Percentiles rank a stretch among this genome's conserved stretches.
Conservation (phyloP, 2,113 vertebrate species). For the Brachyistius frenatus region DNA sequence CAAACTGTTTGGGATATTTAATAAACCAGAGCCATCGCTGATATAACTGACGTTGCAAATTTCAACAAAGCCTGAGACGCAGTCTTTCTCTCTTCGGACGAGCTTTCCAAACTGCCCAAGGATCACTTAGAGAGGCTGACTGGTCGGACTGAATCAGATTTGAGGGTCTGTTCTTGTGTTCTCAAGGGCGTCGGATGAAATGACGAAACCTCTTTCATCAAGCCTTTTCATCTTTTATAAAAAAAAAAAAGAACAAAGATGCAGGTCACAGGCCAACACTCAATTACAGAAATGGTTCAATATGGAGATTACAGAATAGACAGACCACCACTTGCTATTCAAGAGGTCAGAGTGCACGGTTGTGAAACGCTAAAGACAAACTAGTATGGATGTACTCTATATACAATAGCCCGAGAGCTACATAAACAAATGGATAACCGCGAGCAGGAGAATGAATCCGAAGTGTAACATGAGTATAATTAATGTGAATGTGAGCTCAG, state of each 20-base stretch:
- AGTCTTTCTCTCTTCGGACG: background rate
- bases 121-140: background rate
- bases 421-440: background rate
- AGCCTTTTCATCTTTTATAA: slow-evolving; percentile 14
- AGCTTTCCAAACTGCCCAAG: background rate
- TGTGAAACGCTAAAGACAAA: slow-evolving; percentile 13
- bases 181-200: background rate
- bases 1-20: background rate
- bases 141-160: background rate
- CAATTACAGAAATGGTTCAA: slow-evolving; percentile 12
- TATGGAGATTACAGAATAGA: background rate
- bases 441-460: slow-evolving; percentile 15
- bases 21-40: background rate
- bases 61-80: background rate
- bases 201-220: slow-evolving; percentile 1
- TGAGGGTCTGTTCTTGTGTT: background rate
- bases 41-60: background rate
- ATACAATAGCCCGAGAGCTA: slow-evolving; percentile 11
- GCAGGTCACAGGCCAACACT: background rate
- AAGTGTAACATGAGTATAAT: background rate
- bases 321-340: background rate
- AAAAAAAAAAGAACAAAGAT: slow-evolving; percentile 2
- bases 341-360: background rate
- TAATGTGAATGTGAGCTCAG: slow-evolving; percentile 51
- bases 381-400: slow-evolving; percentile 18